phyloP scores from a whole-genome alignment of 2,888 invertebrate genomes.

The Microdon myrmicae region DNA sequence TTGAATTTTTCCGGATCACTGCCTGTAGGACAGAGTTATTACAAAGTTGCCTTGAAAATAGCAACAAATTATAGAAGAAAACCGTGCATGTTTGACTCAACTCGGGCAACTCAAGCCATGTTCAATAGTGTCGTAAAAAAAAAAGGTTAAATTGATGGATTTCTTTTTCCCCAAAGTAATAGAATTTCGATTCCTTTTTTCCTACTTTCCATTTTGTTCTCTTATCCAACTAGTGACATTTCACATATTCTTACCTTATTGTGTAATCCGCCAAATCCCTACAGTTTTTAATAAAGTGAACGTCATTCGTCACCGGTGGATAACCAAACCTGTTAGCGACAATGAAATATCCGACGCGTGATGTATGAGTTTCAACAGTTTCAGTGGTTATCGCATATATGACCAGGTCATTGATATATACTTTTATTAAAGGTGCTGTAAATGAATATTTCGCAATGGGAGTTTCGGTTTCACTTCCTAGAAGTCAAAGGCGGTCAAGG shows the following conservation, averaged over 20 bases:
- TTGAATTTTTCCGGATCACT: background rate
- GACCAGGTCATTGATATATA: slow-evolving; percentile 75
- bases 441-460: slow-evolving; percentile 77
- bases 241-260: slow-evolving; percentile 56
- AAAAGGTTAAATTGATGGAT: too few relatives aligned
- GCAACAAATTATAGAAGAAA: too few relatives aligned
- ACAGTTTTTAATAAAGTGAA: slow-evolving; percentile 62
- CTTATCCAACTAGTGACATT: too few relatives aligned
- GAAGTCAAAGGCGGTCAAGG: slow-evolving; percentile 6
- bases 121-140: too few relatives aligned
- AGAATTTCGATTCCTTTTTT: too few relatives aligned
- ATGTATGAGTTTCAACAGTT: slow-evolving; percentile 81
- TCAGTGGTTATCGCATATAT: slow-evolving; percentile 80
- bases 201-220: too few relatives aligned
- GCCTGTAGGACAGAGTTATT: background rate
- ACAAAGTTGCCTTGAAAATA: too few relatives aligned
- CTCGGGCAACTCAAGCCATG: too few relatives aligned
- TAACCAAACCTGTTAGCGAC: slow-evolving; percentile 68
- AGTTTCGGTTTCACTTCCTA: slow-evolving; percentile 67
- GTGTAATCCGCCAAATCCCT: slow-evolving; percentile 64
- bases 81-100: background rate
- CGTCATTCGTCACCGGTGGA: slow-evolving; percentile 61
- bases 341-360: slow-evolving; percentile 73
- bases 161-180: too few relatives aligned
- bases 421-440: slow-evolving; percentile 75